phyloP scores from a whole-genome alignment of 2,797 vertebrate species.

The Holocentrus rufus region DNA sequence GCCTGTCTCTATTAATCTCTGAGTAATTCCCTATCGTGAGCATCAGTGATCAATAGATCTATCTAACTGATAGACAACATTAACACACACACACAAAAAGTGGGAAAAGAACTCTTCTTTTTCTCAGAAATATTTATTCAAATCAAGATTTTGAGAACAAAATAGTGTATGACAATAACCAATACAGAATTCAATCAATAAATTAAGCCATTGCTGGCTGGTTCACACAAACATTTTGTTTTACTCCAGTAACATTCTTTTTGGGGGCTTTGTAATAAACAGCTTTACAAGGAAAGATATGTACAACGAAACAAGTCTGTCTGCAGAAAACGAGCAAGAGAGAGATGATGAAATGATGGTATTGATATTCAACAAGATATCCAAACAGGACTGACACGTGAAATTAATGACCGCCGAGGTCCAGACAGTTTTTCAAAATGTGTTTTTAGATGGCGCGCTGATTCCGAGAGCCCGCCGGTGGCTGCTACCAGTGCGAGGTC shows the following conservation, averaged over 20 bases:
- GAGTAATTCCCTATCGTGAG: neutral
- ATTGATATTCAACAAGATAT: conserved; percentile 37
- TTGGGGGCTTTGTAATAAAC: conserved; percentile 58
- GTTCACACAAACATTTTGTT: conserved; percentile 64
- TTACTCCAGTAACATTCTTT: conserved; percentile 63
- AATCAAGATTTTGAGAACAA: conserved; percentile 73
- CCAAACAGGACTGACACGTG: conserved; percentile 19
- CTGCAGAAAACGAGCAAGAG: conserved; percentile 34
- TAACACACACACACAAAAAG: conserved; percentile 19
- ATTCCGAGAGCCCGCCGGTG: conserved; percentile 27
- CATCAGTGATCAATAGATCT: neutral
- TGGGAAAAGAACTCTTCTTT: conserved; percentile 37
- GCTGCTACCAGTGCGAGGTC: conserved; percentile 16
- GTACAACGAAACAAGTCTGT: conserved; percentile 64
- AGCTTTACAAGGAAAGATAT: conserved; percentile 65
- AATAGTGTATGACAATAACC: conserved; percentile 66
- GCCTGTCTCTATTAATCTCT: neutral
- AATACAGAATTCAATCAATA: conserved; percentile 74
- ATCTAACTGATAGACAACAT: neutral
- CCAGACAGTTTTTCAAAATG: conserved; percentile 25
- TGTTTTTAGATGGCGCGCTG: conserved; percentile 24
- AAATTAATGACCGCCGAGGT: conserved; percentile 44
- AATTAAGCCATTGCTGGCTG: conserved; percentile 64
- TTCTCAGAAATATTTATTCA: conserved; percentile 74
- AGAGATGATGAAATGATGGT: conserved; percentile 35